These are phyloP conservation scores for Lucinisca nassula DNA, from an alignment of 2,888 invertebrate genomes.

Conservation along the genomic window DNA sequence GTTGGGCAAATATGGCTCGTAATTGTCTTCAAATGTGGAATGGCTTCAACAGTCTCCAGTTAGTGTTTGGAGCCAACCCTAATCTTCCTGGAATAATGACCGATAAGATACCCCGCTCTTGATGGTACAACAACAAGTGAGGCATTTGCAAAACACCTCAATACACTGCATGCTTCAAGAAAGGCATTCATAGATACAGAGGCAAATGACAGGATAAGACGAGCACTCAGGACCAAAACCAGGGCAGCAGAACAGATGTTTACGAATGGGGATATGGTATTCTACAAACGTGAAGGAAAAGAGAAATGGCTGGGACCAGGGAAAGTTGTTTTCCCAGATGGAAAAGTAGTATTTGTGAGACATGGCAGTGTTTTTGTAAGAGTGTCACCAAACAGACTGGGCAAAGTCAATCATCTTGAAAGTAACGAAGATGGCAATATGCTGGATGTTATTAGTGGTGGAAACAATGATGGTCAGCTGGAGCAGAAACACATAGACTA, in stretches of 20 bases:
- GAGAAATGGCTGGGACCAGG: constrained; percentile 61
- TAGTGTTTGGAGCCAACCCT: constrained; percentile 59
- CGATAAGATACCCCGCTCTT: constrained; percentile 41
- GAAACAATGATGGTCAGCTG: not conserved
- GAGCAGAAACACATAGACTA: not conserved
- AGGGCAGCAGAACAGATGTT: constrained; percentile 67
- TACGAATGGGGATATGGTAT: constrained; percentile 69
- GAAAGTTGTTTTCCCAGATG: constrained; percentile 76
- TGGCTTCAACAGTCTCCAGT: constrained; percentile 50
- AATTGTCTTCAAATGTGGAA: constrained; percentile 61
- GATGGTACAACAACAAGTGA: constrained; percentile 54
- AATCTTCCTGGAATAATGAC: constrained; percentile 48
- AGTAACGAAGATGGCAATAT: not conserved
- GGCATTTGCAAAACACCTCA: constrained; percentile 47
- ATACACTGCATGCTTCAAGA: constrained; percentile 43
- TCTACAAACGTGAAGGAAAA: constrained; percentile 66
- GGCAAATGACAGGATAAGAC: constrained; percentile 61
- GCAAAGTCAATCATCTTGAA: not conserved
- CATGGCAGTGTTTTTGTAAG: constrained; percentile 64
- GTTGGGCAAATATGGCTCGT: too few relatives aligned
- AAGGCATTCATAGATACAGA: constrained; percentile 67
- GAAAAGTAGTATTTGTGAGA: constrained; percentile 63
- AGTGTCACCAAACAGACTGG: constrained; percentile 72
- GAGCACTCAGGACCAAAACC: constrained; percentile 64
- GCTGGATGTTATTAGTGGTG: not conserved